A percentile compares a stretch with the other conserved stretches of the same genome.
Conservation (phyloP, 2,888 invertebrate species). For the Blomia tropicalis region DNA sequence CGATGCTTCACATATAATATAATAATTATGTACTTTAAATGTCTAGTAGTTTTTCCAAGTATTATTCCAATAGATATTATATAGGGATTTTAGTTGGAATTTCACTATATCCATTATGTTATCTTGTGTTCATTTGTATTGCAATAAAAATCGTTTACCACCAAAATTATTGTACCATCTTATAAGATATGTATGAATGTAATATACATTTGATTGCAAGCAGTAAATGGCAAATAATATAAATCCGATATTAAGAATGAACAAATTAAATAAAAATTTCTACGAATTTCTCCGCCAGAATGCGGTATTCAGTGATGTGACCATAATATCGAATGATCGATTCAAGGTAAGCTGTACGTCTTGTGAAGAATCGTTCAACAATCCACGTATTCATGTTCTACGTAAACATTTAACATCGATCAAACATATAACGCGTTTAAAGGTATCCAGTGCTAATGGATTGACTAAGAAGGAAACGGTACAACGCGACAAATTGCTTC, state of each 20-base stretch:
- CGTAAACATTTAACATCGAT: not conserved
- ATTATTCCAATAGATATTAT: too few relatives aligned
- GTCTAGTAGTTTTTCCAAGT: too few relatives aligned
- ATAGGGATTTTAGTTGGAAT: too few relatives aligned
- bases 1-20: too few relatives aligned
- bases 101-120: too few relatives aligned
- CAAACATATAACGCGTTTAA: not conserved
- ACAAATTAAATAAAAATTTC: not conserved
- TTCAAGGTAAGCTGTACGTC: not conserved
- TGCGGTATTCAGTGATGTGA: not conserved
- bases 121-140: too few relatives aligned
- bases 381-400: conserved; percentile 1
- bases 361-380: conserved; percentile 10
- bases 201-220: too few relatives aligned
- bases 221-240: too few relatives aligned
- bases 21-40: too few relatives aligned
- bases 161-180: too few relatives aligned
- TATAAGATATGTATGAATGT: too few relatives aligned
- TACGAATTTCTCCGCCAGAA: not conserved
- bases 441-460: not conserved
- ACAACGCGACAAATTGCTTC: not conserved
- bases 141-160: too few relatives aligned
- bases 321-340: not conserved
- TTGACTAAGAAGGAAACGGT: not conserved
- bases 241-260: not conserved